Evolutionary conservation across 2,888 invertebrate genomes (phyloP), one percentile per base, ranked within the genome.

Genomic region (Zhengitettix transpicula): DNA sequence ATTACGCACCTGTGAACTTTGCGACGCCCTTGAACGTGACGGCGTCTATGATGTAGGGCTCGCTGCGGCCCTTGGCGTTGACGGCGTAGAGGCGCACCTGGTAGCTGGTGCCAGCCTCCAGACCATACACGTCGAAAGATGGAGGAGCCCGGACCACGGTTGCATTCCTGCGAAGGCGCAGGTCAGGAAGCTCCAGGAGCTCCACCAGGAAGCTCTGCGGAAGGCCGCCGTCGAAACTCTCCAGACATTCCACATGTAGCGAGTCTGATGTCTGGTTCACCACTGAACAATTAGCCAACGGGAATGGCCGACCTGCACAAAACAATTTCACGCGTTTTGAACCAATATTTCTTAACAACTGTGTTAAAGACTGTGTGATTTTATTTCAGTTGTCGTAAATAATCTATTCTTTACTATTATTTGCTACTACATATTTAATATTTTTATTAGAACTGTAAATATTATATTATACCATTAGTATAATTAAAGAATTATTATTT

Each of bases 181-280:
- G 73, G 42, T 81, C 80, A 2, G 85, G 85, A 65, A 87, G 71
- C 69, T 89, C 87, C 57, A 87, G 77, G 58, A 89, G 75, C 71
- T 89, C 88, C 81, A 89, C 82, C 64, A 89, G 80, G 74, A 92
- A 92, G 68, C 83, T 84, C 74, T 92, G 92, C 7, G 90, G 90
- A 55, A 92, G 78, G 11, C 91, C 91, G 55, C 91, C 91, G 68
- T 90, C 89, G 73, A 90, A 90, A 68, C 89, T 87, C 73, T 91
- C 91, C 59, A 85, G 80, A 72, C 93, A 93, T 66, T 90, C 89
- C 56, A 93, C 87, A 71, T 86, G 84, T 61, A 93, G 71, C 0
- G 89, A 85, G 70, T 91, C 89, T 64, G 71, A 67, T 60, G 91
- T 92, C 73, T 91, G 89, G 74, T 93, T 93, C 60, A 85, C 84